phyloP scores from a whole-genome alignment of 2,888 invertebrate genomes.

The Cremastinae sp. region DNA sequence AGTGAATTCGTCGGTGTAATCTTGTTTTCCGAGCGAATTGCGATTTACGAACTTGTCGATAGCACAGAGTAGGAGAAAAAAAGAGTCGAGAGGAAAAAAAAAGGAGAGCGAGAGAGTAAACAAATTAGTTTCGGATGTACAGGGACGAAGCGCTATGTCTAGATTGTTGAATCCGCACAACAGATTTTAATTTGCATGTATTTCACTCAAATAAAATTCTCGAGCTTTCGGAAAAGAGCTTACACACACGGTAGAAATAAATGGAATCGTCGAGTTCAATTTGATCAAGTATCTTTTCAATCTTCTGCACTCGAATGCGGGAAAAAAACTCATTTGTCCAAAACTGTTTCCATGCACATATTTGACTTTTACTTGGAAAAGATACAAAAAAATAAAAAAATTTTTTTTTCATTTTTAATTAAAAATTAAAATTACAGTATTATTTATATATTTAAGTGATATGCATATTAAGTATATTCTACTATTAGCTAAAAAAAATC shows the following conservation, averaged over 20 bases:
- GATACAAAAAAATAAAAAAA: too few relatives aligned
- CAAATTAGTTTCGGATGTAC: not conserved
- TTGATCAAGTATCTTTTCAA: constrained; percentile 4
- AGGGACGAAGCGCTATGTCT: not conserved
- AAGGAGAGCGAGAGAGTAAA: not conserved
- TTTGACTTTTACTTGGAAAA: too few relatives aligned
- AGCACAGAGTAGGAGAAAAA: not conserved
- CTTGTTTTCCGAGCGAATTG: not conserved
- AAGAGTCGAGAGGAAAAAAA: not conserved
- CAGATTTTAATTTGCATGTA: constrained; percentile 10
- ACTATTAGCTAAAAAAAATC: too few relatives aligned
- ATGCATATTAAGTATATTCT: too few relatives aligned
- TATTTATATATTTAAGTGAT: too few relatives aligned
- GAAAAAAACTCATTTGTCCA: not conserved
- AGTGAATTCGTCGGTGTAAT: too few relatives aligned
- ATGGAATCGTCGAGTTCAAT: constrained; percentile 14
- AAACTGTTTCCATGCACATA: too few relatives aligned
- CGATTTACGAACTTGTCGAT: not conserved
- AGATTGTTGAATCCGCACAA: not conserved
- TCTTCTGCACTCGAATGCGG: not conserved
- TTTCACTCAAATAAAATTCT: constrained; percentile 4
- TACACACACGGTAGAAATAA: not conserved
- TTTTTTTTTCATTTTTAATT: too few relatives aligned
- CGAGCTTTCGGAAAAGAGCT: constrained; percentile 1
- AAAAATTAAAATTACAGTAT: too few relatives aligned